These are phyloP conservation scores for Drosophila prostipennis DNA, from an alignment of 2,888 invertebrate genomes.

Conservation along the genomic window DNA sequence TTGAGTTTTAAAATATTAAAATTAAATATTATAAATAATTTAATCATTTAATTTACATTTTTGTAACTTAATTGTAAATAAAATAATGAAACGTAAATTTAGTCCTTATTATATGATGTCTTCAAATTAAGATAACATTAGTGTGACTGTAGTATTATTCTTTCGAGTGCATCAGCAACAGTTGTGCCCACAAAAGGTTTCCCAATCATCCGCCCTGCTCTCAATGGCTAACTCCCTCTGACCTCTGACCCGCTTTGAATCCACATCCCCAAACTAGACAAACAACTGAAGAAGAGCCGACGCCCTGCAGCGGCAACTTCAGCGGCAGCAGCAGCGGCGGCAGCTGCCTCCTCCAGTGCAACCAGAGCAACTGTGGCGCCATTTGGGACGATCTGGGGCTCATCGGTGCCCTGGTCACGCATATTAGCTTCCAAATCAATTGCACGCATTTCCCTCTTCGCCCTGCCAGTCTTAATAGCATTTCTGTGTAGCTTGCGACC, in stretches of 20 bases:
- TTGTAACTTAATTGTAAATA: no score
- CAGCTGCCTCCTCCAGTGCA: conserved; percentile 48
- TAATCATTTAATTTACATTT: no score
- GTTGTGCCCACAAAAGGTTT: conserved; percentile 45
- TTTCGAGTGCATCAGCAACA: conserved; percentile 51
- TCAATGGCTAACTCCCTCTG: conserved; percentile 12
- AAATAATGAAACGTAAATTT: no score
- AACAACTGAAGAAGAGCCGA: conserved; percentile 74
- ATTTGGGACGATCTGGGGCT: conserved; percentile 30
- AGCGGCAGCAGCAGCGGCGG: conserved; percentile 56
- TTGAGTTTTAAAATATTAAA: no score
- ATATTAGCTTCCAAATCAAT: conserved; percentile 72
- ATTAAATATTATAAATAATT: no score
- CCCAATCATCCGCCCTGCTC: conserved; percentile 4
- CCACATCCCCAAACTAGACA: conserved; percentile 57
- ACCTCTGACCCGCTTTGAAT: background rate
- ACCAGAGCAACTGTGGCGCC: conserved; percentile 33
- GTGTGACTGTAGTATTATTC: background rate
- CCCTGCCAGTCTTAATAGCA: conserved; percentile 78
- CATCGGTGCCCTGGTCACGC: conserved; percentile 61
- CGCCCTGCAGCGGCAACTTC: conserved; percentile 76
- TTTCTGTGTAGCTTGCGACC: conserved; percentile 67
- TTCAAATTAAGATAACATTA: no score
- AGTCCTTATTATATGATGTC: no score
- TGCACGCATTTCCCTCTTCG: conserved; percentile 75